A percentile compares a stretch with the other conserved stretches of the same genome.
phyloP scores from a whole-genome alignment of 2,888 invertebrate genomes.

The Drosophila flavopinicola region DNA sequence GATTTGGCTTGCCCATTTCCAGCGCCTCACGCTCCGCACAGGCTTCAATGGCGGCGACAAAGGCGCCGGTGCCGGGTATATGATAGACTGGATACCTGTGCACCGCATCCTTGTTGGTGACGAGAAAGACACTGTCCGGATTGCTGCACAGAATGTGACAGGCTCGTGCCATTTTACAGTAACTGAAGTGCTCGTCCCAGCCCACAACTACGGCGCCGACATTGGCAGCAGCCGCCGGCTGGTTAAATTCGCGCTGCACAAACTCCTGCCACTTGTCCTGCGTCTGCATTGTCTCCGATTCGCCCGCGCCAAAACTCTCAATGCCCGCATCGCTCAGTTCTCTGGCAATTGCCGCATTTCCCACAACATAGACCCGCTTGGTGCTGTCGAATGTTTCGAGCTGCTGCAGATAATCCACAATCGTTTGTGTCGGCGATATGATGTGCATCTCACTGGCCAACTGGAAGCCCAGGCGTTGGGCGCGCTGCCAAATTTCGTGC shows the following conservation, averaged over 20 bases:
- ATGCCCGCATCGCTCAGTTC: conserved; percentile 93
- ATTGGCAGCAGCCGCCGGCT: conserved; percentile 86
- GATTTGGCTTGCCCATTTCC: conserved; percentile 96
- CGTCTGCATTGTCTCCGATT: conserved; percentile 76
- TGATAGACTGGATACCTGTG: conserved; percentile 90
- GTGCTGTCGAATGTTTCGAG: conserved; percentile 85
- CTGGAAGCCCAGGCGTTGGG: conserved; percentile 89
- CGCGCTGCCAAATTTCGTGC: conserved; percentile 90
- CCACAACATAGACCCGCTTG: conserved; percentile 92
- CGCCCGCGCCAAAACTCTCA: conserved; percentile 86
- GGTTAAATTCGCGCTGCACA: conserved; percentile 86
- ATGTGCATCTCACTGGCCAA: conserved; percentile 90
- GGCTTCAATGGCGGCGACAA: conserved; percentile 93
- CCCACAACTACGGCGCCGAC: conserved; percentile 97
- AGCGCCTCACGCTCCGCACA: conserved; percentile 91
- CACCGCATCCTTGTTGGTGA: conserved; percentile 96
- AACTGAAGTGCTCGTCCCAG: conserved; percentile 96
- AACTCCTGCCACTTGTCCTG: conserved; percentile 84
- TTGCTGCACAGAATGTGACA: conserved; percentile 91
- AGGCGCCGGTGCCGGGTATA: conserved; percentile 92
- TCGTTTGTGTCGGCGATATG: conserved; percentile 90
- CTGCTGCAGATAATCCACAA: conserved; percentile 91
- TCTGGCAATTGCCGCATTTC: conserved; percentile 90
- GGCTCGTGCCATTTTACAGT: conserved; percentile 95
- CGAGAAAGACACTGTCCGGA: conserved; percentile 92